Percentiles rank a stretch among this genome's conserved stretches.
Conservation (phyloP, 2,113 vertebrate genomes). For the Anser brachyrhynchus region DNA sequence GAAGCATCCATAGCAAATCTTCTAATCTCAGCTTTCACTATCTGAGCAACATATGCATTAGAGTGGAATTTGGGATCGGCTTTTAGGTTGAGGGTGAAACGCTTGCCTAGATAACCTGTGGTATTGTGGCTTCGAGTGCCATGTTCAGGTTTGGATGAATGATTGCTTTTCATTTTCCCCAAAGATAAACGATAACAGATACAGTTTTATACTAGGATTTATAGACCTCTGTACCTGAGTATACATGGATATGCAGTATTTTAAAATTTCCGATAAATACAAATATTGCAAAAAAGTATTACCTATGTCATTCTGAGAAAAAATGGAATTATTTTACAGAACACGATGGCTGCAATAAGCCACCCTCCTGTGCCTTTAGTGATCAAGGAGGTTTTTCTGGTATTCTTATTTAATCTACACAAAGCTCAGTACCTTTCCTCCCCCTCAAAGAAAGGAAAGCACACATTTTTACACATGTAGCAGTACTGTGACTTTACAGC, state of each 20-base stretch:
- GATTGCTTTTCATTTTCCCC: conserved; percentile 54
- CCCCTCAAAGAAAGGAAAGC: not conserved
- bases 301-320: not conserved
- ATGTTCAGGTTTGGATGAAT: conserved; percentile 18
- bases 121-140: conserved; percentile 10
- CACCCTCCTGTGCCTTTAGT: not conserved
- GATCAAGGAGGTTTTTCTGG: not conserved
- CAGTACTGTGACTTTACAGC: not conserved
- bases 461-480: not conserved
- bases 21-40: conserved; percentile 14
- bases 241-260: not conserved
- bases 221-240: not conserved
- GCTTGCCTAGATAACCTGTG: conserved; percentile 48
- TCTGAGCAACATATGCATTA: conserved; percentile 24
- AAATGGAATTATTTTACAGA: not conserved
- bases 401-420: not conserved
- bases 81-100: conserved; percentile 12
- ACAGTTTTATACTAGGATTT: not conserved
- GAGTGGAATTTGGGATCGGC: conserved; percentile 27
- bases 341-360: not conserved
- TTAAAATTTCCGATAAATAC: not conserved
- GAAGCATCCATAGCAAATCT: conserved; percentile 47
- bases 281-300: not conserved
- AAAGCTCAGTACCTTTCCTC: not conserved
- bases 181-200: conserved; percentile 41